A percentile compares a stretch with the other conserved stretches of the same genome.
Evolutionary conservation across 2,113 vertebrate genomes (phyloP).

Genomic region (Silurus meridionalis): DNA sequence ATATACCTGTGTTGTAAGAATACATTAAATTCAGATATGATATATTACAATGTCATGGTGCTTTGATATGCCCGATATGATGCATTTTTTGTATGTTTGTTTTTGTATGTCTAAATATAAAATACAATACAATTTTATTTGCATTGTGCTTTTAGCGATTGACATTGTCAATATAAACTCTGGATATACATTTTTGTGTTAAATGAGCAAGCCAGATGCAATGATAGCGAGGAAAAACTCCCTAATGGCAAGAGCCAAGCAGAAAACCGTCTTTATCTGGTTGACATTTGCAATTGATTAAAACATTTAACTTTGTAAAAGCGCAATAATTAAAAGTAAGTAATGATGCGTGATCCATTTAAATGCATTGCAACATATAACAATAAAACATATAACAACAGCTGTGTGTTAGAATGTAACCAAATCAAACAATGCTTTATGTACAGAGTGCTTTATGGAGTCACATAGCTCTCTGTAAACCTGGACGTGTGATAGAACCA

Average conservation of each 20-base stretch:
- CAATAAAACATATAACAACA: background rate
- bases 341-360: background rate
- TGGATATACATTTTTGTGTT: no score
- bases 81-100: no score
- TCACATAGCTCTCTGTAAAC: background rate
- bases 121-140: no score
- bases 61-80: background rate
- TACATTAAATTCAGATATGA: background rate
- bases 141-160: no score
- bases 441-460: background rate
- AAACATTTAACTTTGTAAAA: background rate
- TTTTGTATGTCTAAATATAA: no score
- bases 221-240: no score
- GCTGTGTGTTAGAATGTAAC: background rate
- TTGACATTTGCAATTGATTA: background rate
- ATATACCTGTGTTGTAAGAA: background rate
- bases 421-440: background rate
- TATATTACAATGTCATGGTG: background rate
- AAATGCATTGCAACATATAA: background rate
- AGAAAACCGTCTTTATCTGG: background rate
- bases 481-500: background rate
- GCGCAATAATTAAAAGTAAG: no score
- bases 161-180: no score
- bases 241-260: no score
- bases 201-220: no score